These are phyloP conservation scores for Enteromius viviparus DNA, from an alignment of 2,797 vertebrate genomes.

Conservation along the genomic window DNA sequence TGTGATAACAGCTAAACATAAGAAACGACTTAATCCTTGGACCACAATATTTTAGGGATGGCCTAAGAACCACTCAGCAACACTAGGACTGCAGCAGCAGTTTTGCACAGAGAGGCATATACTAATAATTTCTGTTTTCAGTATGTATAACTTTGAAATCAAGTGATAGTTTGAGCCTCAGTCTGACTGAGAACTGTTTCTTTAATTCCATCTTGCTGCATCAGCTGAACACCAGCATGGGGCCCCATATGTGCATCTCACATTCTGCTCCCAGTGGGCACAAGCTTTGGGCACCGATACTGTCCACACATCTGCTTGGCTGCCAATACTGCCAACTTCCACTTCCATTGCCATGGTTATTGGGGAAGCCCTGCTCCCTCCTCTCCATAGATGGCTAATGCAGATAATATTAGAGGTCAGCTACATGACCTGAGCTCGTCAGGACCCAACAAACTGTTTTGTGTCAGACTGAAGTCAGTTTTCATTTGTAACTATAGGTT, in stretches of 20 bases:
- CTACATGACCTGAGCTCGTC: neutral
- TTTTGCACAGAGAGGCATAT: neutral
- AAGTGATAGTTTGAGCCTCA: slow-evolving; percentile 9
- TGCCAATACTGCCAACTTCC: slow-evolving; percentile 70
- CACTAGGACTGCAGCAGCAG: neutral
- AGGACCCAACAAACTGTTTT: neutral
- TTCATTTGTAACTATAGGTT: neutral
- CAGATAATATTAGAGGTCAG: neutral
- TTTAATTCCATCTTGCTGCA: slow-evolving; percentile 34
- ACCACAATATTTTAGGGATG: too few species aligned
- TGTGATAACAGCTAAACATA: neutral
- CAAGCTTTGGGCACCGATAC: slow-evolving; percentile 74
- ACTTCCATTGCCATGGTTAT: slow-evolving; percentile 64
- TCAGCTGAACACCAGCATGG: slow-evolving; percentile 62
- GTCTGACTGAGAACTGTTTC: slow-evolving; percentile 14
- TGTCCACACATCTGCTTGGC: slow-evolving; percentile 67
- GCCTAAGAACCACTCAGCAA: neutral
- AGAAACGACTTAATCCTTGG: neutral
- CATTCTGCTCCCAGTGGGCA: slow-evolving; percentile 73
- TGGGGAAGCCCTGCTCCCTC: slow-evolving; percentile 50
- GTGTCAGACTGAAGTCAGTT: neutral
- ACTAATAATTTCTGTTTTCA: too few species aligned
- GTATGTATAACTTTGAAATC: neutral
- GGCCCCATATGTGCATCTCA: slow-evolving; percentile 79
- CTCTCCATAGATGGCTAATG: slow-evolving; percentile 9